Percentiles rank a stretch among this genome's conserved stretches.
phyloP scores from a whole-genome alignment of 2,113 vertebrate genomes.

The Oxyruncus cristatus region DNA sequence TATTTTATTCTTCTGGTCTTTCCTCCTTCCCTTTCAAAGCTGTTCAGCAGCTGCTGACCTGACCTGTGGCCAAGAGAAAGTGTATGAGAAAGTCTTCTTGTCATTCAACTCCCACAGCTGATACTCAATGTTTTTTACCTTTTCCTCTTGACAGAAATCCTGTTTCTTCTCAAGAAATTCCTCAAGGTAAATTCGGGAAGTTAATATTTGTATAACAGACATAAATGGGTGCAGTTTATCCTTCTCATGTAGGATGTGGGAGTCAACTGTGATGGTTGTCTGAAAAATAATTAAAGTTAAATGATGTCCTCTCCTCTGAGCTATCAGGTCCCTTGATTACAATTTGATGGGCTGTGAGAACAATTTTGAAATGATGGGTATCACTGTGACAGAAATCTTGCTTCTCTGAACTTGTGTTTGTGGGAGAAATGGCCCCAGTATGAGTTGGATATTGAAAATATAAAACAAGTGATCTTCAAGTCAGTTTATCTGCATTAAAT shows the following conservation, averaged over 20 bases:
- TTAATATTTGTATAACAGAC: background rate
- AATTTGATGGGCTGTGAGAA: background rate
- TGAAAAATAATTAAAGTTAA: background rate
- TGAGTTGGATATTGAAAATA: background rate
- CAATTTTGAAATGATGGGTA: background rate
- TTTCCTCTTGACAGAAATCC: background rate
- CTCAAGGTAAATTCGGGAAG: conserved; percentile 57
- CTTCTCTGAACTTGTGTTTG: background rate
- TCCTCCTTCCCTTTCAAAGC: conserved; percentile 11
- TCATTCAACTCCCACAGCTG: background rate
- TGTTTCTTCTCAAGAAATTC: background rate
- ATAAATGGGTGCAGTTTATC: background rate
- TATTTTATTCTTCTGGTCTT: background rate
- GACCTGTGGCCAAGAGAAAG: background rate
- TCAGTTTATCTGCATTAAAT: background rate
- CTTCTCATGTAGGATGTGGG: background rate
- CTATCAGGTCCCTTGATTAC: background rate
- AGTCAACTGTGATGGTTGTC: background rate
- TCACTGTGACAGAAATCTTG: background rate
- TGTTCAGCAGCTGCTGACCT: background rate
- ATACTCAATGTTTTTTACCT: background rate
- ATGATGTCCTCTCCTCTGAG: background rate
- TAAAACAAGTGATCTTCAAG: background rate
- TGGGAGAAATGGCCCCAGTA: background rate
- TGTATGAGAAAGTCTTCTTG: background rate